phyloP scores from a whole-genome alignment of 2,888 invertebrate species.

The Catocala nupta region DNA sequence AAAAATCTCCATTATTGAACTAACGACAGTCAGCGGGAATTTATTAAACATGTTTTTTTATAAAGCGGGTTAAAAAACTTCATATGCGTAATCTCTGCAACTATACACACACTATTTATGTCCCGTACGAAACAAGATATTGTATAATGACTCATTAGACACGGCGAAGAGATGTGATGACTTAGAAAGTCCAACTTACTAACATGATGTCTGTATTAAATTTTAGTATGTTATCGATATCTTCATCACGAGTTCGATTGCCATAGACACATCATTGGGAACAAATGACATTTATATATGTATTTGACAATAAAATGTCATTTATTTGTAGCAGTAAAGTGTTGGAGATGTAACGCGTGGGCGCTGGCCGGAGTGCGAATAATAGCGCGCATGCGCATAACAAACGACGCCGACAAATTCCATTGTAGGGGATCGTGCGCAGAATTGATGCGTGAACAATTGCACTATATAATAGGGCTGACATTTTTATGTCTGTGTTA shows the following conservation, averaged over 20 bases:
- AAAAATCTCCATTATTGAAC: no score
- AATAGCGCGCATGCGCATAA: constrained; percentile 60
- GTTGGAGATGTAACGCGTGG: constrained; percentile 47
- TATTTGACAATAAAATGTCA: constrained; percentile 40
- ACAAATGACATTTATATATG: constrained; percentile 22
- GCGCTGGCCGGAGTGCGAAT: constrained; percentile 59
- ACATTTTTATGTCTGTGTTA: neutral
- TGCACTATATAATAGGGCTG: constrained; percentile 29
- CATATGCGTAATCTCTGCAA: no score
- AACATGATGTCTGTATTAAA: no score
- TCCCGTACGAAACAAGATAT: no score
- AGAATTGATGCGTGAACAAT: constrained; percentile 58
- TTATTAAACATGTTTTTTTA: no score
- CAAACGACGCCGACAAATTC: constrained; percentile 58
- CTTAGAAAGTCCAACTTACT: no score
- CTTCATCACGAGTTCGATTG: neutral
- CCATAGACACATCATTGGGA: neutral
- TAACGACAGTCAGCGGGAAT: no score
- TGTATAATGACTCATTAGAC: no score
- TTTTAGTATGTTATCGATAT: neutral
- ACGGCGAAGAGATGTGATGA: no score
- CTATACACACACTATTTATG: no score
- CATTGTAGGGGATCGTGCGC: constrained; percentile 63
- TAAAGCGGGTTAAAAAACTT: no score
- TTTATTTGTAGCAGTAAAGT: constrained; percentile 36